phyloP scores from a whole-genome alignment of 2,888 invertebrate species.

The Theristus sp. region DNA sequence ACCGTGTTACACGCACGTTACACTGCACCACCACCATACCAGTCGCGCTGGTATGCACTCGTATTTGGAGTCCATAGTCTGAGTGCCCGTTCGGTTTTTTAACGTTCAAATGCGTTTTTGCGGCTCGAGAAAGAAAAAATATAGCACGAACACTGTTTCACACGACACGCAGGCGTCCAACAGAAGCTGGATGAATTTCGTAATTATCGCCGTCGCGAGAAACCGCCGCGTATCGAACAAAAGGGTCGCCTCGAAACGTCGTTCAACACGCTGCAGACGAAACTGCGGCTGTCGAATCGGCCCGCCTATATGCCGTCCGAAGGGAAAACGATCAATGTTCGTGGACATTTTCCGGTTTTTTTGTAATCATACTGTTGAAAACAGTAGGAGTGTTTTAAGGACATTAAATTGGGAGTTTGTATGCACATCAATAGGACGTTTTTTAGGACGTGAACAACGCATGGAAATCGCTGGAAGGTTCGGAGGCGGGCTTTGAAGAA shows the following conservation, averaged over 20 bases:
- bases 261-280: conserved; percentile 98
- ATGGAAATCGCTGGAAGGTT: conserved; percentile 91
- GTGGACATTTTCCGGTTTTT: neutral
- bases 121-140: too few species aligned
- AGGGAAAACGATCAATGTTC: conserved; percentile 86
- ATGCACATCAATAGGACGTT: too few species aligned
- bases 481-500: conserved; percentile 97
- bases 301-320: conserved; percentile 98
- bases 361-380: neutral
- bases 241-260: conserved; percentile 97
- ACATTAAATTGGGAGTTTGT: too few species aligned
- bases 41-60: too few species aligned
- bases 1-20: too few species aligned
- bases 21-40: too few species aligned
- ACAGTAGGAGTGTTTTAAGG: conserved; percentile 39
- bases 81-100: too few species aligned
- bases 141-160: too few species aligned
- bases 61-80: too few species aligned
- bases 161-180: conserved; percentile 85
- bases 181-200: conserved; percentile 96
- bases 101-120: too few species aligned
- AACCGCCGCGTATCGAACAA: conserved; percentile 97
- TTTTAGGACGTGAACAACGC: conserved; percentile 93
- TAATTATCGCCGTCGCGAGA: conserved; percentile 62
- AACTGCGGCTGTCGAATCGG: conserved; percentile 85